Evolutionary conservation across 2,113 vertebrate genomes (phyloP).

Genomic region (Eira barbara): DNA sequence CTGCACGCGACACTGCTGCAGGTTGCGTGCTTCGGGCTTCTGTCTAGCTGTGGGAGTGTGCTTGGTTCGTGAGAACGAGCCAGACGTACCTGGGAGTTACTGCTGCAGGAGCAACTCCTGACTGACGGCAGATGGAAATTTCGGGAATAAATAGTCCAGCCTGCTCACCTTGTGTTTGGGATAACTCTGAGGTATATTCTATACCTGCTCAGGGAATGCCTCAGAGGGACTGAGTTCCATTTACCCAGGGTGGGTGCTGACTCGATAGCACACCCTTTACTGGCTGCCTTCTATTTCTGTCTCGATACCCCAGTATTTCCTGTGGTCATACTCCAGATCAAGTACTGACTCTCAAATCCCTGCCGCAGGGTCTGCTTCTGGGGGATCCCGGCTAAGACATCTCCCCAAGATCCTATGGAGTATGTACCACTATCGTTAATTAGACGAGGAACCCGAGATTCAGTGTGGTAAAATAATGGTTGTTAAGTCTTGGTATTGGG

Average conservation of each 20-base stretch:
- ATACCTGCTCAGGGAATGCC: neutral
- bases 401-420: neutral
- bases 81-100: neutral
- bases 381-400: neutral
- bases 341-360: neutral
- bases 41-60: neutral
- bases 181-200: neutral
- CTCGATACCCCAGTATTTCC: neutral
- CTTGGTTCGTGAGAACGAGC: neutral
- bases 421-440: neutral
- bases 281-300: neutral
- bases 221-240: neutral
- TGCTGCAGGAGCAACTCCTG: neutral
- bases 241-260: fast-evolving
- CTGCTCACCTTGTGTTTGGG: neutral
- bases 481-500: neutral
- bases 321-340: neutral
- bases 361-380: neutral
- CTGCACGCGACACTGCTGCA: too few relatives aligned
- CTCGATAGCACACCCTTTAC: neutral
- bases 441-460: neutral
- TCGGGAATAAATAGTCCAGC: neutral
- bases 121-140: neutral
- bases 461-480: neutral
- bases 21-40: neutral